Conservation (phyloP, 2,797 vertebrate genomes). For the Clarias platycephalus region DNA sequence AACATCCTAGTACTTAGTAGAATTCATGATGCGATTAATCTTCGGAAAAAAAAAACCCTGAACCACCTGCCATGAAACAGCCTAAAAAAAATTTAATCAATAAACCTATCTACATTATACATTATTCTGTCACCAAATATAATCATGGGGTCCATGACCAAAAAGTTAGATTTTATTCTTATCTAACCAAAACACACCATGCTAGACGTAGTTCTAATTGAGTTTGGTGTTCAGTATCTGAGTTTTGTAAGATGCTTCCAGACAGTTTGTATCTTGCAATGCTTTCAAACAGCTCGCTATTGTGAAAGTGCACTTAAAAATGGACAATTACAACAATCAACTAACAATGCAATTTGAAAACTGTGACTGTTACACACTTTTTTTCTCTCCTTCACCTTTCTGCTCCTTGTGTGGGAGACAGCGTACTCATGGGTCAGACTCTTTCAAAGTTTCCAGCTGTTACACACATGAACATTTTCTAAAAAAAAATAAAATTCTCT, state of each 20-base stretch:
- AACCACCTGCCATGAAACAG: neutral
- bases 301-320: conserved; percentile 4
- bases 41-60: neutral
- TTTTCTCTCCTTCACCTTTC: neutral
- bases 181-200: neutral
- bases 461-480: neutral
- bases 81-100: neutral
- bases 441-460: neutral
- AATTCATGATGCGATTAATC: neutral
- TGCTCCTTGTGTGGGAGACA: neutral
- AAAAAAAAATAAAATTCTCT: neutral
- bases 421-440: neutral
- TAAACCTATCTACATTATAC: neutral
- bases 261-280: neutral
- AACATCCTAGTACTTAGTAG: neutral
- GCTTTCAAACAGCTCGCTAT: neutral
- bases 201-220: neutral
- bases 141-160: neutral
- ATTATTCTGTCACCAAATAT: neutral
- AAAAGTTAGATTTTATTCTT: neutral
- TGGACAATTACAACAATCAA: neutral
- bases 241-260: neutral
- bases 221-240: neutral
- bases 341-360: neutral
- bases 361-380: neutral